Base-by-base conservation (phyloP, 1,140 invertebrate genomes). In the Bombus difficillimus region DNA sequence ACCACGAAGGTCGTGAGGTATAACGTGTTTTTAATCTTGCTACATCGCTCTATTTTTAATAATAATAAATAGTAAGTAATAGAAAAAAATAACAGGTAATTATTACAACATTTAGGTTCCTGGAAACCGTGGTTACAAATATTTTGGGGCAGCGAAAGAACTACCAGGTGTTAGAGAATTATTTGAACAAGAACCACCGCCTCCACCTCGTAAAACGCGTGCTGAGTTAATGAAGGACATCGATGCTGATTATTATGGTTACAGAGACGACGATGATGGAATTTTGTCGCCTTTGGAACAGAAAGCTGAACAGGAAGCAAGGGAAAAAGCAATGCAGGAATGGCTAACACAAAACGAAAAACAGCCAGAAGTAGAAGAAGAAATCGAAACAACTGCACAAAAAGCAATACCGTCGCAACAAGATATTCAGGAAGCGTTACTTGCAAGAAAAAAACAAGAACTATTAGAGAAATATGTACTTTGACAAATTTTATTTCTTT, bases 131-230 rank as follows among this genome's bases (percentile, higher is more conserved):
- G 99, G 99, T 0, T 99, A 99, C 93, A 99, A 99, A 95, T 99
- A 99, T 95, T 99, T 99, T 95, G 99, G 99, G 79, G 99, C 99
- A 59, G 99, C 99, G 1, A 99, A 99, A 95, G 99, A 99, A 96
- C 96, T 99, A 90, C 99, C 99, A 34, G 98, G 99, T 69, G 99
- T 99, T 15, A 96, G 99, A 86, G 99, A 99, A 95, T 94, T 99
- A 22, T 99, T 99, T 96, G 98, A 99, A 94, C 98, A 99, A 94
- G 98, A 99, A 94, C 98, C 98, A 37, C 98, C 98, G 13, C 97
- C 97, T 37, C 97, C 98, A 1, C 97, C 98, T 1, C 96, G 98
- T 71, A 99, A 99, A 95, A 99, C 98, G 0, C 96, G 99, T 78
- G 98, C 98, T 1, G 99, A 99, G 95, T 95, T 99, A 57, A 99